Base-by-base conservation (phyloP, 2,888 invertebrate genomes). In the Conomelus anceps region DNA sequence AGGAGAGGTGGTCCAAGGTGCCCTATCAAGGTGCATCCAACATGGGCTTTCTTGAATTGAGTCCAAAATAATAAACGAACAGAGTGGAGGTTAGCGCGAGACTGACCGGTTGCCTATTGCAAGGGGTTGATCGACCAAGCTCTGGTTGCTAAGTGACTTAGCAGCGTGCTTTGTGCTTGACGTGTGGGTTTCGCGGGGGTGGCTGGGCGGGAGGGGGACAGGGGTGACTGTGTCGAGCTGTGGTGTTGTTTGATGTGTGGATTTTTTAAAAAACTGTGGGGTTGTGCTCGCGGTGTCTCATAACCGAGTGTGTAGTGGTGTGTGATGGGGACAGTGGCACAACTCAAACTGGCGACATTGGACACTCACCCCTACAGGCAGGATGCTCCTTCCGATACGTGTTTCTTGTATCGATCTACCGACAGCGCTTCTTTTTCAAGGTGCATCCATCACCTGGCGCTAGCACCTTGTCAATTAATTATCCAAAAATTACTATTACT, bases 241-340 rank as follows among this genome's bases (percentile, higher is more conserved):
- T 23, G 20, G 23, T 41, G 22, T 22, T 88, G 23, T 63, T 23
- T 88, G 85, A 86, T 23, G 88, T 34, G 34, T 34, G 41, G 88
- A 63, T 63, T 29, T 63, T 88, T 63, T 88, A 41, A 88, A 63
- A 63, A 85, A 84, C 23, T 29, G 85, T 41, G 23, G 41, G 89
- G 85, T 24, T n/a, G 90, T 87, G 89, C 89, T 87, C 86, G 63
- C 88, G 84, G 88, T 29, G 87, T 34, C 86, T 89, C 86, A 84
- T 85, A 84, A 85, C 13, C 89, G 89, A 41, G 89, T 26, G 29
- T 23, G 85, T 34, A 84, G n/a, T 87, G 41, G 90, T 84, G 89
- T 89, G 89, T 89, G 90, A 41, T 34, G 87, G 88, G 90, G 88
- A 63, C 86, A 89, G 88, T 89, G 87, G 84, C 89, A 87, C 90